Evolutionary conservation across 2,888 invertebrate genomes (phyloP), one percentile per base, ranked within the genome.

Genomic region (Polia nebulosa): DNA sequence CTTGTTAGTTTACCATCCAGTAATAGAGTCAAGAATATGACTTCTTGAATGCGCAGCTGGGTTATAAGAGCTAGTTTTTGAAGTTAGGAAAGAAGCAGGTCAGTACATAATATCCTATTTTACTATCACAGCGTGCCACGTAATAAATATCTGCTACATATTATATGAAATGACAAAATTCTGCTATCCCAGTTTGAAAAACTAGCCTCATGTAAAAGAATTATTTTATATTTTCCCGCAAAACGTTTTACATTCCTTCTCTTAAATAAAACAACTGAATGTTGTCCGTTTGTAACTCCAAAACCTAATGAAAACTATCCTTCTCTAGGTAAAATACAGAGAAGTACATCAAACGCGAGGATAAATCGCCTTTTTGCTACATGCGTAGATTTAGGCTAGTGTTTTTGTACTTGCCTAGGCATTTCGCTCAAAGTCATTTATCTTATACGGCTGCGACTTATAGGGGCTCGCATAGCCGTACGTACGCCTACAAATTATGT

Each of bases 371-470:
- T 73, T 81, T 80, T 80, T 81, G 66, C 63, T 44, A 69, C 49
- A 66, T 20, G 49, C 65, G 53, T 76, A 58, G 47, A 52, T 68
- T 62, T 69, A 57, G 60, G 63, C 71, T 80, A 72, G 75, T 69
- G 72, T 82, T 80, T 75, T 83, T 80, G 70, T 56, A 63, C 75
- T 62, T 49, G 81, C 64, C 74, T 83, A 83, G 75, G 68, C 75
- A 63, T 73, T 75, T 62, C 52, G 56, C 61, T 58, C 20, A 36
- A 64, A 73, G 64, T 72, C 47, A 78, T 82, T 83, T 83, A 81
- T 83, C 84, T 78, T 82, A 52, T 57, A 72, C 65, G 56, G 57
- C 67, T 51, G 62, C 29, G 74, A 76, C 78, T 68, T 68, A 69
- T 71, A 67, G 49, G 79, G 79, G 65, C 57, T 41, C 15, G 66